Evolutionary conservation across 2,113 vertebrate genomes (phyloP), one percentile per base, ranked within the genome.

Genomic region (Solea senegalensis): DNA sequence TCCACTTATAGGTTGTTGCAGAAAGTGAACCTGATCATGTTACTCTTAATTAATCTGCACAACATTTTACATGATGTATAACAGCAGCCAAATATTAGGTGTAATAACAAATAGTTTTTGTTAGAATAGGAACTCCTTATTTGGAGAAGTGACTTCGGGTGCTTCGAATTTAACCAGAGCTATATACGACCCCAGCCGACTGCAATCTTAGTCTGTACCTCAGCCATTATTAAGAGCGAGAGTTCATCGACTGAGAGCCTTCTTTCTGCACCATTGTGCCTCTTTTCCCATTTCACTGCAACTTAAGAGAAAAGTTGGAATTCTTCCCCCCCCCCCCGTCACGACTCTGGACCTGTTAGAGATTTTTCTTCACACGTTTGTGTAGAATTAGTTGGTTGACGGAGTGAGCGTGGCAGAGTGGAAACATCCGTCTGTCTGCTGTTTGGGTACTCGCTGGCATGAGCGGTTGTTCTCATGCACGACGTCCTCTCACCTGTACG

Each of bases 191-290:
- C 80, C 62, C 27, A 9, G 60, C 78, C 76, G 73, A 80, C 74
- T 76, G 81, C 72, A 77, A 75, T 46, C 75, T 77, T 60, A 71
- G 78, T 61, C 0, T 72, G 79, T 74, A 70, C 55, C 39, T 44
- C 15, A 43, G 57, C n/a, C 11, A 59, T 43, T 69, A 57, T 67
- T 53, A 48, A 51, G 49, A 52, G 65, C 71, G 69, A 61, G 12
- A 5, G 52, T 66, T 54, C 11, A 76, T 27, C 45, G 65, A 83
- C 75, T 70, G 66, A 63, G 68, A 64, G 78, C 77, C 76, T 86
- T 67, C 56, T 82, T 78, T 83, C 68, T 83, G 86, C 85, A 82
- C 88, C 90, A 41, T 60, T 64, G 90, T 90, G 88, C 88, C 90
- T 91, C 74, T 84, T 72, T 64, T 65, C 69, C 43, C 56, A 48